Evolutionary conservation across 2,797 vertebrate genomes (phyloP), one percentile per base, ranked within the genome.

Genomic region (Sparus aurata): DNA sequence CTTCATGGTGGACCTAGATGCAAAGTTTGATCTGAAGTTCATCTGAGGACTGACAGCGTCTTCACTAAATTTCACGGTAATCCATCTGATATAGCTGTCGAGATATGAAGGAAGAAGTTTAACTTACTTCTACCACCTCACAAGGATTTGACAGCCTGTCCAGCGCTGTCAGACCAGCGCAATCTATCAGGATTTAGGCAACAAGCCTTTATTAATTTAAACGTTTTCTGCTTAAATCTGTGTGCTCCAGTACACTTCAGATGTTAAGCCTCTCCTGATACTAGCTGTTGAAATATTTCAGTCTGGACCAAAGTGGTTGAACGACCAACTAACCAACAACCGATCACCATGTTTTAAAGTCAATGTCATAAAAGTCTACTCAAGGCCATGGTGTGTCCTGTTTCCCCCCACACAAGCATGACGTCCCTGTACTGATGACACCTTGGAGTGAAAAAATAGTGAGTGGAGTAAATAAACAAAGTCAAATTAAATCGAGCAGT

Each of bases 401-500:
- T 20, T 20, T 52, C 20, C n/a, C 20, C n/a, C 47, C 41, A 47
- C n/a, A 0, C 41, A 69, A 41, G 65, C 20, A 18, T 64, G 47
- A 38, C 4, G 4, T 50, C 54, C 27, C 16, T 58, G 13, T 34
- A 18, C 70, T 69, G 9, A 57, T 72, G 30, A 67, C 69, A 72
- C 20, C 3, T 27, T n/a, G 25, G 4, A 25, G 62, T 73, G 30
- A 53, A 23, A 75, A 73, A 69, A 52, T 30, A 47, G 66, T 23
- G 41, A 55, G 69, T 43, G 43, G 74, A 78, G 54, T 54, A 85
- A 78, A 76, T 12, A 41, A 49, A 74, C 57, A 69, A 74, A 83
- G 55, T 79, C 25, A 63, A 58, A 82, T 65, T 3, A 79, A 79
- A 77, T 82, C 8, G 12, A 77, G 62, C 74, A 63, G 60, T 69